These are phyloP conservation scores for Delphinus delphis DNA, from an alignment of 2,113 vertebrate genomes.

Conservation along the genomic window DNA sequence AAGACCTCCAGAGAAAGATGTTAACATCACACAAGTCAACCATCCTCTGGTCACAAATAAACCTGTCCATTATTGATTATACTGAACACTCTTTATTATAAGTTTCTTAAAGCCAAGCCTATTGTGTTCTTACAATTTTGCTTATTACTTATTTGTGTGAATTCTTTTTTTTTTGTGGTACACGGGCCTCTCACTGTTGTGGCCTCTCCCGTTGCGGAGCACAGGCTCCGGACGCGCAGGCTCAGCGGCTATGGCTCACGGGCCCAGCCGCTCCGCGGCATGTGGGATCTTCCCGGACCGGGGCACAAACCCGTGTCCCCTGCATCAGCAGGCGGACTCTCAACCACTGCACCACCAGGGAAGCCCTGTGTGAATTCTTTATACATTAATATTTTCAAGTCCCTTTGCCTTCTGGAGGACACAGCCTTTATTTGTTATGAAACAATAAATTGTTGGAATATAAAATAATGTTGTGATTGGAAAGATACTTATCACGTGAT, in stretches of 20 bases:
- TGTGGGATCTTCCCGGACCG: too few relatives aligned
- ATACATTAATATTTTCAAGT: not conserved
- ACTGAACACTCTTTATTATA: not conserved
- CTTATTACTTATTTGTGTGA: not conserved
- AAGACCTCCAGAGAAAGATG: not conserved
- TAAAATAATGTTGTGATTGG: conserved; percentile 7
- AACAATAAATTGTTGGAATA: not conserved
- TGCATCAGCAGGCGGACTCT: too few relatives aligned
- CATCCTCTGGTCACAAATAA: not conserved
- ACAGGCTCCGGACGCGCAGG: too few relatives aligned
- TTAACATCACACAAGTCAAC: not conserved
- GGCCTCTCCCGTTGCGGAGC: too few relatives aligned
- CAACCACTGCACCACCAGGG: too few relatives aligned
- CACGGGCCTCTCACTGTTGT: too few relatives aligned
- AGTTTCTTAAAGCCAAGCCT: conserved; percentile 4
- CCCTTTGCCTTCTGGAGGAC: not conserved
- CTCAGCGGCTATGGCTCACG: too few relatives aligned
- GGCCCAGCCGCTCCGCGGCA: too few relatives aligned
- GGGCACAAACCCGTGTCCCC: too few relatives aligned
- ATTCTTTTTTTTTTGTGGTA: not conserved
- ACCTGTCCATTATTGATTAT: not conserved
- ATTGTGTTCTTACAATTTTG: not conserved
- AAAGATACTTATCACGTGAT: not conserved
- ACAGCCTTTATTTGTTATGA: conserved; percentile 2
- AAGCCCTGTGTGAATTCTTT: not conserved